Base-by-base conservation (phyloP, 2,888 invertebrate genomes). In the Pegoplata infirma region DNA sequence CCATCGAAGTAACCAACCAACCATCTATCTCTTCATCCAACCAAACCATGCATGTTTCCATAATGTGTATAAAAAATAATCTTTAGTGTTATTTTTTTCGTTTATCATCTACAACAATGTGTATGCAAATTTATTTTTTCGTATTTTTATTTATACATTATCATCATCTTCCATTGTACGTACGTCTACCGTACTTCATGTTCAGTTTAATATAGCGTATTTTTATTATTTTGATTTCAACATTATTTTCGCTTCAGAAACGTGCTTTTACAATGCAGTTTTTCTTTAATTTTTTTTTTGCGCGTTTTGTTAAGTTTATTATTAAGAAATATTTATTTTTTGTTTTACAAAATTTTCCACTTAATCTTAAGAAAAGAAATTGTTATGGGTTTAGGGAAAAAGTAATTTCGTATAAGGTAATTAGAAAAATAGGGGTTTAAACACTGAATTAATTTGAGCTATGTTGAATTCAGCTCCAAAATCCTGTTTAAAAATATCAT, bases 51-150 rank as follows among this genome's bases (percentile, higher is more conserved):
- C 58, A 51, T 66, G 58, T 58, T 69, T 71, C 61, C 59, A 59
- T 46, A 46, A 25, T 36, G 47, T 59, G 58, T 40, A 40, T 40
- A 12, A n/a, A 40, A 12, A 40, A n/a, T 40, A 40, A 40, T 40
- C n/a, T 40, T 40, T 40, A 25, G 3, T 25, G 3, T 25, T 25
- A 40, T 2, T 40, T 40, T 12, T n/a, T 40, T 40, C n/a, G 10
- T 36, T 40, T 40, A n/a, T 67, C 49, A 28, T 25, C 56, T 56
- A 47, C 28, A 40, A 55, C 61, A 53, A 61, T 68, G 47, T 69
- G 73, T 74, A 77, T 76, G 73, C 73, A 68, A 73, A 71, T 79
- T 64, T 56, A 73, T 47, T 73, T 73, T 56, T 40, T 40, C n/a
- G 53, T 53, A 61, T 75, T 76, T 80, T 63, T 78, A 76, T 73